Conservation (phyloP, 1,140 invertebrate genomes). For the Drosophila rufa region DNA sequence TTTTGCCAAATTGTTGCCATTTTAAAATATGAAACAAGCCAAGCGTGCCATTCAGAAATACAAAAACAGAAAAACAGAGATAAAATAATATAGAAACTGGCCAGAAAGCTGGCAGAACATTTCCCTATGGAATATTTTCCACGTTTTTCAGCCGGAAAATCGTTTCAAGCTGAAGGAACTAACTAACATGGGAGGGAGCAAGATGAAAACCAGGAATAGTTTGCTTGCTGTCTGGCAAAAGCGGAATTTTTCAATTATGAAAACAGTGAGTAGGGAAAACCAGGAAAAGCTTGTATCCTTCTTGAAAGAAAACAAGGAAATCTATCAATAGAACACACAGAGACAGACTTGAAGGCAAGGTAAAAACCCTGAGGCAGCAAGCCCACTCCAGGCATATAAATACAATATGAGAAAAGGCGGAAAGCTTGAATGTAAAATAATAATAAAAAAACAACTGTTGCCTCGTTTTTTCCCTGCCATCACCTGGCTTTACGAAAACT, state of each 20-base stretch:
- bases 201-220: conserved; percentile 14
- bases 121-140: conserved; percentile 52
- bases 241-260: conserved; percentile 40
- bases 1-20: conserved; percentile 67
- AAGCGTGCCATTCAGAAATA: conserved; percentile 20
- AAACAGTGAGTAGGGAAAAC: conserved; percentile 22
- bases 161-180: conserved; percentile 11
- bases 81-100: conserved; percentile 15
- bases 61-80: conserved; percentile 35
- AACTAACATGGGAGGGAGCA: neutral
- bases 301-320: conserved; percentile 11
- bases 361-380: neutral
- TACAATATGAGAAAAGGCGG: neutral
- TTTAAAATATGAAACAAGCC: conserved; percentile 55
- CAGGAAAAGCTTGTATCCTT: conserved; percentile 6
- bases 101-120: conserved; percentile 35
- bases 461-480: conserved; percentile 1
- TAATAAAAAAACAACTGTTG: conserved; percentile 14
- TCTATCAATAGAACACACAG: conserved; percentile 17
- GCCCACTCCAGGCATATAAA: conserved; percentile 1
- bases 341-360: neutral
- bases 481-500: conserved; percentile 17
- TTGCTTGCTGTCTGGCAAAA: conserved; percentile 23
- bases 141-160: conserved; percentile 48
- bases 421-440: conserved; percentile 5